phyloP scores from a whole-genome alignment of 2,113 vertebrate genomes.

The Meles meles region DNA sequence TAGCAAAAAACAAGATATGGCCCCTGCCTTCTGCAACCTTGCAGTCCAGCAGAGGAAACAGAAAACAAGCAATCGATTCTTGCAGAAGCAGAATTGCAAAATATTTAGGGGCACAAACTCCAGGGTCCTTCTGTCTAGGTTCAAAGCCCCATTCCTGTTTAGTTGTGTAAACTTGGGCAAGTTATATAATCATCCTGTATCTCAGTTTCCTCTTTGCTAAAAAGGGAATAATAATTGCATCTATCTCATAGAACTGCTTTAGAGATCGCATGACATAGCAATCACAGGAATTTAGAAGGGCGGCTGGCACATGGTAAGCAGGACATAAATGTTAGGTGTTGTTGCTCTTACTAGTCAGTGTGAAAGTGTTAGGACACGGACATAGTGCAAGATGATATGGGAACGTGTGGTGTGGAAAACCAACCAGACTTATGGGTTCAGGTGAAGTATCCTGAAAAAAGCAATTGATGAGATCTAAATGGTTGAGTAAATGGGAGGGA shows the following conservation, averaged over 20 bases:
- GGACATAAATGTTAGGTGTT: neutral
- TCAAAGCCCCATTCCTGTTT: neutral
- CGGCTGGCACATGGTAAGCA: neutral
- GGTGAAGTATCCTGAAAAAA: neutral
- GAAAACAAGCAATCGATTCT: neutral
- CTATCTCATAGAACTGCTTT: neutral
- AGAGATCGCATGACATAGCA: neutral
- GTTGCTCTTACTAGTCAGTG: neutral
- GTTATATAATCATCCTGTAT: neutral
- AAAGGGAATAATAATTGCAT: neutral
- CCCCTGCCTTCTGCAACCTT: neutral
- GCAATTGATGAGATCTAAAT: neutral
- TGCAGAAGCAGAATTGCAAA: neutral
- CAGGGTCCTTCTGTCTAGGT: neutral
- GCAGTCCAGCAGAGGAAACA: neutral
- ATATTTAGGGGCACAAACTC: neutral
- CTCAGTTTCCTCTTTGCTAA: neutral
- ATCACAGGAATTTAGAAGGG: neutral
- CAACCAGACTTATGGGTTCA: too few relatives aligned
- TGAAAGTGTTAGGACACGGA: neutral
- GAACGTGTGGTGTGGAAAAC: too few relatives aligned
- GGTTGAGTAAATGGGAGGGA: neutral
- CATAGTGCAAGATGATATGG: neutral
- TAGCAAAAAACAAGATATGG: neutral
- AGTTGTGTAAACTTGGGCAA: neutral